phyloP scores from a whole-genome alignment of 2,113 vertebrate species.

The Opisthocomus hoazin region DNA sequence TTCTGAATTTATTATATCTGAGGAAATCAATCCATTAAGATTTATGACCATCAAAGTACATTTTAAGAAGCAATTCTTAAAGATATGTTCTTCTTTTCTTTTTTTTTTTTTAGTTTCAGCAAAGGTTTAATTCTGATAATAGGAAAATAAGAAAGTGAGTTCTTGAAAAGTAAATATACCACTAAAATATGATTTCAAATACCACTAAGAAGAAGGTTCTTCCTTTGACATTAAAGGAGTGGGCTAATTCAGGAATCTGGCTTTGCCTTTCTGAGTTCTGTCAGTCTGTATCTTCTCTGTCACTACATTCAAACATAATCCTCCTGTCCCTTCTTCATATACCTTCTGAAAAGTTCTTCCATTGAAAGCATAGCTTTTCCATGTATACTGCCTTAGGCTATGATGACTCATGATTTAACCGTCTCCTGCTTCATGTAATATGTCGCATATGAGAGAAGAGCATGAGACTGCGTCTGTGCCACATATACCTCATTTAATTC shows the following conservation, averaged over 20 bases:
- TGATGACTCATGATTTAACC: not conserved
- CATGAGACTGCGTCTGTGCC: not conserved
- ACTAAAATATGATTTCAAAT: not conserved
- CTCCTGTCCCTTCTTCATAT: not conserved
- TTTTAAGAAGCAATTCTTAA: not conserved
- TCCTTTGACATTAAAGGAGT: not conserved
- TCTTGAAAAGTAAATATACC: not conserved
- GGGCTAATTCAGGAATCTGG: not conserved
- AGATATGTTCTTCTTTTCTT: not conserved
- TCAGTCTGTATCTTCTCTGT: not conserved
- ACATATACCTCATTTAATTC: not conserved
- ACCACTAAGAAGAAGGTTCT: not conserved
- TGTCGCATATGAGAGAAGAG: not conserved
- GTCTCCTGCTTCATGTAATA: not conserved
- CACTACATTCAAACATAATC: not conserved
- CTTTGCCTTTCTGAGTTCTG: not conserved
- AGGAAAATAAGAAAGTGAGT: not conserved
- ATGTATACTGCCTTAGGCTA: not conserved
- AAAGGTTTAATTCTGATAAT: not conserved
- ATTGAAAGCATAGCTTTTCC: not conserved
- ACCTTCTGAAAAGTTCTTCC: not conserved
- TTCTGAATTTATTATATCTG: not conserved
- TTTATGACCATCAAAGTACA: not conserved
- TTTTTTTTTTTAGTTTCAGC: not conserved
- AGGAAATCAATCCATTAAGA: not conserved